Conservation (phyloP, 2,797 vertebrate species). For the Acestrorhynchus altus region DNA sequence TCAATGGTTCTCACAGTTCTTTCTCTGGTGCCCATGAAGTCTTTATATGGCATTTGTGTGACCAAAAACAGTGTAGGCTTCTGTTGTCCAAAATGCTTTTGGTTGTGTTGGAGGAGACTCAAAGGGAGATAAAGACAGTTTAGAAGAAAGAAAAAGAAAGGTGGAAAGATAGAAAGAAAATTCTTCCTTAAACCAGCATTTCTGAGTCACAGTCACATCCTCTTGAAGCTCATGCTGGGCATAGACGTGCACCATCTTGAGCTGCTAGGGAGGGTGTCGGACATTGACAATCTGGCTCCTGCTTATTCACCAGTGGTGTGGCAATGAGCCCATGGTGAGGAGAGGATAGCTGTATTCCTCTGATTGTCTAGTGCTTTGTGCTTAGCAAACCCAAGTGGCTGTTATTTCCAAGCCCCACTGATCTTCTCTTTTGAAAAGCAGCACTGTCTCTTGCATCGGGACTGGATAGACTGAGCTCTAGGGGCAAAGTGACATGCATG, state of each 20-base stretch:
- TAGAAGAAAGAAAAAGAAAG: neutral
- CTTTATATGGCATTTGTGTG: constrained; percentile 12
- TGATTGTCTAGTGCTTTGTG: constrained; percentile 51
- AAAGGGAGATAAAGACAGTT: constrained; percentile 15
- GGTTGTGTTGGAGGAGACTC: neutral
- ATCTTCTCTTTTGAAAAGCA: constrained; percentile 41
- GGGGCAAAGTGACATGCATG: constrained; percentile 34
- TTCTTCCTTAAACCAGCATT: constrained; percentile 45
- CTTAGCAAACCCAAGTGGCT: constrained; percentile 44
- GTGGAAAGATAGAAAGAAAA: constrained; percentile 11
- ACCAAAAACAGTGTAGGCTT: constrained; percentile 9
- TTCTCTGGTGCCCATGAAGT: constrained; percentile 20
- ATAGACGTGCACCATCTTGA: constrained; percentile 54
- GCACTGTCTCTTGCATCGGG: constrained; percentile 24
- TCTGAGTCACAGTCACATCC: constrained; percentile 52
- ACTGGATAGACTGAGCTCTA: constrained; percentile 2
- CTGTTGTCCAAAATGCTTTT: neutral
- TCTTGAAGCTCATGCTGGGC: constrained; percentile 50
- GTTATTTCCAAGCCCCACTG: constrained; percentile 49
- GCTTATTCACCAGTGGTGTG: constrained; percentile 55
- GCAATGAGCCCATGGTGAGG: constrained; percentile 47
- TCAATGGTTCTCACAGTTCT: neutral
- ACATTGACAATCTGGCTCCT: constrained; percentile 56
- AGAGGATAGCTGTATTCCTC: constrained; percentile 50
- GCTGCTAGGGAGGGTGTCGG: constrained; percentile 50